Evolutionary conservation across 2,113 vertebrate species (phyloP), one percentile per base, ranked within the genome.

Genomic region (Upupa epops): DNA sequence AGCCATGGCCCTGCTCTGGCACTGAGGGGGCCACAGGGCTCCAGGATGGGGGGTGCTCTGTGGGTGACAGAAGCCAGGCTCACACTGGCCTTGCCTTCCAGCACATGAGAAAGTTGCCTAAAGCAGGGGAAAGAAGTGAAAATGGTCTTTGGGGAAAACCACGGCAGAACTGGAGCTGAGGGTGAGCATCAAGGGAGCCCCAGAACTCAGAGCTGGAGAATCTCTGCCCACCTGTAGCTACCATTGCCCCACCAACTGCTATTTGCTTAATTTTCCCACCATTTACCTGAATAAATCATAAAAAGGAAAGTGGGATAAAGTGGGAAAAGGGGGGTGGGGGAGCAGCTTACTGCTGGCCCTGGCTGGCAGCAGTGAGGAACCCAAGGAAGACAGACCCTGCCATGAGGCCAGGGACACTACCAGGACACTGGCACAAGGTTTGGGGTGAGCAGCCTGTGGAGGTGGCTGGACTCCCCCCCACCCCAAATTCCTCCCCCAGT

Each of bases 331-430:
- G 8, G 25, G 19, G 31, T 1, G 21, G 22, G 11, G 5, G 45
- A 37, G 25, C 20, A 8, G 70, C n/a, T 55, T 9, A 7, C 34
- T 70, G 77, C 63, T 15, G 54, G 80, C 18, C 71, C 15, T 0
- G 26, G 42, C 58, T 51, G 76, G 54, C 24, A 28, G 72, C 3
- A 1, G 5, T 66, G 74, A 42, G 61, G 22, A 54, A 56, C 65
- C 51, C 1, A 0, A 31, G 71, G 17, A 52, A 22, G 31, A 8
- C 69, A 20, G 45, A 24, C 26, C 40, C 64, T 49, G 69, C 40
- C 61, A 29, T 0, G 21, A 48, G 24, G 31, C 49, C 0, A 0
- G 32, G 69, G 32, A 20, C 5, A 4, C 1, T 4, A 63, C 55
- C 56, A 36, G 71, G 61, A 32, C n/a, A 29, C 6, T 1, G 1